Evolutionary conservation across 2,797 vertebrate genomes (phyloP), one percentile per base, ranked within the genome.

Genomic region (Catharus ustulatus): DNA sequence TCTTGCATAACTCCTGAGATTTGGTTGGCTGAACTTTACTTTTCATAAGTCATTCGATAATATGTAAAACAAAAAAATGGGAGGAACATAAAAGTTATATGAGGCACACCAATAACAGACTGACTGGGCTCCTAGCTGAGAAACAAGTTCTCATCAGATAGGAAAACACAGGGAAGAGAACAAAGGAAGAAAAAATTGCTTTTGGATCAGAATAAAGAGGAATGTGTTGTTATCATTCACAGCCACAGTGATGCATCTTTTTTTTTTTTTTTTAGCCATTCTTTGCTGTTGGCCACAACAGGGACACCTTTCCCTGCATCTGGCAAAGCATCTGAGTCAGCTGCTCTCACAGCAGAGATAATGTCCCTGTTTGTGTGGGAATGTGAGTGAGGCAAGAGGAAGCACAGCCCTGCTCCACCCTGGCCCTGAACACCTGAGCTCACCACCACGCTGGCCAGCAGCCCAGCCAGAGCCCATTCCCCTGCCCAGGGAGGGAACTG

Each of bases 381-480:
- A 46, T 94, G 85, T 0, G 19, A 75, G 68, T 16, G 52, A 88
- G 86, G 77, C 83, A 63, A 89, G 74, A 92, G 93, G 94, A 84
- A 90, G 73, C 2, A 0, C 66, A 15, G n/a, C 80, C 86, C 77
- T 95, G 91, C 72, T 75, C 77, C 84, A 88, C 92, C 85, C 93
- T 51, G 81, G 75, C 74, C 54, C 10, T 66, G 42, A 96, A 95
- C 92, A 97, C 94, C 91, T 92, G 94, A 95, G 84, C 40, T 96
- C 88, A 82, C 69, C 96, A 57, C 74, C 84, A 87, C 2, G 0
- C 77, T 89, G 87, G 64, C 83, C 62, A 6, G 1, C 34, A 69
- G 69, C 84, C 3, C 0, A 83, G 30, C 77, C 90, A 10, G 57
- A 92, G 86, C 87, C 87, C 10, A 2, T 23, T 45, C 54, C 43